A percentile compares a stretch with the other conserved stretches of the same genome.
These are phyloP conservation scores for Dynastes tityus DNA, from an alignment of 2,888 invertebrate species.

Conservation along the genomic window DNA sequence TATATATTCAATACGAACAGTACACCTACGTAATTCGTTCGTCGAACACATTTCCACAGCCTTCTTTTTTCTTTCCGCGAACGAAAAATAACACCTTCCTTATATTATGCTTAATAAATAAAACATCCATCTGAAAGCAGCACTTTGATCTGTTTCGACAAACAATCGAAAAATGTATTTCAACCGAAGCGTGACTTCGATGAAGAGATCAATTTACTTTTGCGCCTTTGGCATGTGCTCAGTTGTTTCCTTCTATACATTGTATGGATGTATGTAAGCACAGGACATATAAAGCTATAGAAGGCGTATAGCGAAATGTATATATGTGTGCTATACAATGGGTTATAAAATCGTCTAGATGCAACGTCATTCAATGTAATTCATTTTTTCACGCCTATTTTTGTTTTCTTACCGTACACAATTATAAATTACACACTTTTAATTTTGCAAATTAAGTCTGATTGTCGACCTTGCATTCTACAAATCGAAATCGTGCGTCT, in stretches of 20 bases:
- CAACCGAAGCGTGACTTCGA: conserved; percentile 33
- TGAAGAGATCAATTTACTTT: conserved; percentile 38
- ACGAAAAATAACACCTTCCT: conserved; percentile 15
- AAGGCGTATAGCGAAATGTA: background rate
- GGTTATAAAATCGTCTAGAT: conserved; percentile 7
- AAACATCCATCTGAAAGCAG: conserved; percentile 16
- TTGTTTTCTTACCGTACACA: conserved; percentile 4
- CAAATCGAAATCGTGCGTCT: background rate
- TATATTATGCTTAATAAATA: background rate
- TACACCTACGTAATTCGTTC: conserved; percentile 10
- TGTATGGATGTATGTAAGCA: background rate
- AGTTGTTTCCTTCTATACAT: conserved; percentile 1
- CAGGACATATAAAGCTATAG: too few relatives aligned
- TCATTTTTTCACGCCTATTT: conserved; percentile 42
- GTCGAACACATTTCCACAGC: background rate
- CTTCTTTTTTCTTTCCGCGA: background rate
- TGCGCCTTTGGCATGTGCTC: conserved; percentile 31
- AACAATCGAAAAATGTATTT: conserved; percentile 22
- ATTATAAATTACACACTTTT: conserved; percentile 40
- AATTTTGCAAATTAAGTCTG: conserved; percentile 35
- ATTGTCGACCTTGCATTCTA: conserved; percentile 30
- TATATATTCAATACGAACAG: background rate
- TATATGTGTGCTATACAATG: background rate
- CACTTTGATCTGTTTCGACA: conserved; percentile 36
- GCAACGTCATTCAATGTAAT: conserved; percentile 29